Evolutionary conservation across 2,888 invertebrate species (phyloP), one percentile per base, ranked within the genome.

Genomic region (Melipona bicolor): DNA sequence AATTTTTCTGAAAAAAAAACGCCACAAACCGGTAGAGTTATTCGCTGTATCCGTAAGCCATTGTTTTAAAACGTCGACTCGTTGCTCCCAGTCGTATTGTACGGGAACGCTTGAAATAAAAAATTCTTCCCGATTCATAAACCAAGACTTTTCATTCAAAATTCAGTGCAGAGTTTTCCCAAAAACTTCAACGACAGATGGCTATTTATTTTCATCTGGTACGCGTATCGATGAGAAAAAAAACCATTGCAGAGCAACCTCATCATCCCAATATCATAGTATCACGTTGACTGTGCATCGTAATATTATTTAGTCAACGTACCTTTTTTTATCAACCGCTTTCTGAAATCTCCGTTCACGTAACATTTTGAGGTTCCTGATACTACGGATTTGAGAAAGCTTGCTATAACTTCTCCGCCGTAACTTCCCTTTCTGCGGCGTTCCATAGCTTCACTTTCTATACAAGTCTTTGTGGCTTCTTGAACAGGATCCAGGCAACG

Each of bases 381-480:
- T 74, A 65, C 24, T 54, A 15, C 24, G 52, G 52, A 65, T 54
- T 65, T 9, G 24, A 64, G 65, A 24, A 54, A 74, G 65, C 52
- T 43, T 74, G 13, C 65, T 43, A 43, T 54, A 54, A 19, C 67
- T 75, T 67, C 54, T 43, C 9, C 11, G 0, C 43, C 52, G 54
- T 67, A 67, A 75, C 24, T 56, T 75, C 4, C 54, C 27, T 54
- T 24, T 32, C 36, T 65, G 24, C 43, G 56, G 17, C 65, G 65
- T 56, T 54, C 27, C 54, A 65, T 36, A 43, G 43, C 54, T 43
- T 54, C 65, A 17, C 24, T 65, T 65, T 67, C 74, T 43, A 36
- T 54, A 59, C n/a, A 56, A 5, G 54, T 75, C 74, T 67, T 65
- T 75, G 43, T 67, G 56, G 54, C 54, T 56, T 65, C 54, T 67